phyloP scores from a whole-genome alignment of 1,140 invertebrate genomes.

The Papilio dardanus region DNA sequence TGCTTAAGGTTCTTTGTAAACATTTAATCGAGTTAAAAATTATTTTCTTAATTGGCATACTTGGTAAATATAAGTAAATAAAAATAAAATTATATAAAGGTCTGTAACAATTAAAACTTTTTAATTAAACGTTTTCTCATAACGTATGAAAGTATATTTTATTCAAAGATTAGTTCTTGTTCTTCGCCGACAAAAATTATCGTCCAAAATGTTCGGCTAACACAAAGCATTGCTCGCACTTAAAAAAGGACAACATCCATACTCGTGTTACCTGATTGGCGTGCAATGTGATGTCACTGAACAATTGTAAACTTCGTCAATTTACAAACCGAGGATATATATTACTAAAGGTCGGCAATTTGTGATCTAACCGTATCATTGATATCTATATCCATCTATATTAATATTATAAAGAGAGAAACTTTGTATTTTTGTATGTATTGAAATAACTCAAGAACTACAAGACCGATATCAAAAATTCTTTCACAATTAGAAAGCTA shows the following conservation, averaged over 20 bases:
- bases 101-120: not conserved
- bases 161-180: not conserved
- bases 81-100: not conserved
- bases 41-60: not conserved
- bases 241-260: conserved; percentile 57
- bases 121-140: not conserved
- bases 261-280: conserved; percentile 64
- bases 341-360: not conserved
- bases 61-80: not conserved
- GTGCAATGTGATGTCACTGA: conserved; percentile 37
- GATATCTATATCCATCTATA: too few relatives aligned
- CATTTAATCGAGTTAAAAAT: not conserved
- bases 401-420: too few relatives aligned
- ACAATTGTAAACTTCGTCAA: not conserved
- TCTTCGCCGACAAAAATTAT: conserved; percentile 51
- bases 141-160: not conserved
- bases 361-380: not conserved
- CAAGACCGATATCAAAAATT: too few relatives aligned
- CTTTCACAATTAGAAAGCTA: too few relatives aligned
- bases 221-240: conserved; percentile 58
- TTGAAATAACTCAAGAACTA: too few relatives aligned
- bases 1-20: not conserved
- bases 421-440: too few relatives aligned
- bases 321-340: not conserved
- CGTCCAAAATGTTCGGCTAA: conserved; percentile 56